Evolutionary conservation across 2,113 vertebrate species (phyloP).

Genomic region (Meleagris gallopavo): DNA sequence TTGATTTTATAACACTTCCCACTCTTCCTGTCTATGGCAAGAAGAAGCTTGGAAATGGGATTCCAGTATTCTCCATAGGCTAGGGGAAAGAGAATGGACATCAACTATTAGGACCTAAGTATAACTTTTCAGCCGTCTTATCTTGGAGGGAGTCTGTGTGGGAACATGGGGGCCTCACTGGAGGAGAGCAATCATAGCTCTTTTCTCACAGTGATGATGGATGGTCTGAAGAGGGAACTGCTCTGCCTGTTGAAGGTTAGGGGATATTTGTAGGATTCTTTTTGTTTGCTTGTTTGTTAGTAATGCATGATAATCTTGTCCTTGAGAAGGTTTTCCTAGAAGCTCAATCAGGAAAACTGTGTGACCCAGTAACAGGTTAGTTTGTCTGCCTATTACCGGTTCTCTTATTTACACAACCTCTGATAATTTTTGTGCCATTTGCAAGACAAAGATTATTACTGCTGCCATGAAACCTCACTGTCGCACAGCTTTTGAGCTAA

Average conservation of each 20-base stretch:
- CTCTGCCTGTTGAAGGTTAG: background rate
- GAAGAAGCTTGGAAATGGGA: background rate
- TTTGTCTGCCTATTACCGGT: background rate
- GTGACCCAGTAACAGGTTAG: background rate
- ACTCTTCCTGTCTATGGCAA: background rate
- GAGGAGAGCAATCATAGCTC: background rate
- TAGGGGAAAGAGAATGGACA: background rate
- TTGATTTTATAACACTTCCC: background rate
- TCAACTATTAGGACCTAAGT: background rate
- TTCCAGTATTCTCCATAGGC: background rate
- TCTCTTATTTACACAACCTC: background rate
- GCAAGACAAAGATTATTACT: background rate
- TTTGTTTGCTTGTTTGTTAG: background rate
- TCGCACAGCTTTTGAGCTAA: background rate
- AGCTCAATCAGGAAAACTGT: background rate
- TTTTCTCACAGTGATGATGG: background rate
- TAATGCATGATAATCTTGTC: background rate
- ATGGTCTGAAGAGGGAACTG: background rate
- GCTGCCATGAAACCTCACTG: background rate
- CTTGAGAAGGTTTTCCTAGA: background rate
- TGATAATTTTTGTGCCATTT: background rate
- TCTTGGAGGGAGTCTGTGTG: background rate
- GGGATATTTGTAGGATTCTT: too few species aligned
- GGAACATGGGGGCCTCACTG: background rate
- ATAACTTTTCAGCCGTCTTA: background rate